Evolutionary conservation across 2,888 invertebrate genomes (phyloP), one percentile per base, ranked within the genome.

Genomic region (Lagria hirta): DNA sequence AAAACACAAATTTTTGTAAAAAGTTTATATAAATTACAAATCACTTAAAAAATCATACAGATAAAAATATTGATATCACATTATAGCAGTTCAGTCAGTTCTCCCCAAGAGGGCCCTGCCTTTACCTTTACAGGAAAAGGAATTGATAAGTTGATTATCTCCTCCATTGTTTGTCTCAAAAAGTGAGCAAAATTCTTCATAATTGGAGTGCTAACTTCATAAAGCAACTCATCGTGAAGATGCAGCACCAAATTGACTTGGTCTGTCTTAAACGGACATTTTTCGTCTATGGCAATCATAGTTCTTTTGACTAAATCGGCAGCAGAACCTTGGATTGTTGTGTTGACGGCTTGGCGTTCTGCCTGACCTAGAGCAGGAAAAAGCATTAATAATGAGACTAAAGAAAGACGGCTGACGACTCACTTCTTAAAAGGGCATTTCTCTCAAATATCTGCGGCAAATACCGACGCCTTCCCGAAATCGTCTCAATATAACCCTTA

Each of bases 321-420:
- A 0, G 97, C 98, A 0, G 97, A 94, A 0, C 97, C 98, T 74
- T 99, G 98, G 34, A 99, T 86, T 7, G 85, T 87, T 1, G 96
- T 90, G 70, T 99, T 99, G 0, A 99, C 81, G 7, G 96, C 95
- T 76, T 97, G 96, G n/a, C 98, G 79, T 71, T 95, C 94, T 0
- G 93, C 89, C 75, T 92, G 83, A 59, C 77, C 87, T 86, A 60
- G 3, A 65, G 55, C 48, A 35, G n/a, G n/a, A 45, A 55, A n/a
- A 36, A 20, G 13, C 15, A 18, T 29, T 15, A 20, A 14, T 29
- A 18, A 8, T 29, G 22, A 42, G 21, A 3, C 11, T 13, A 34
- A 21, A 2, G 4, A 20, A 43, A 20, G 15, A 1, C 10, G 13
- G 15, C 7, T n/a, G 26, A 8, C 26, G n/a, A 53, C 73, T 72